Base-by-base conservation (phyloP, 1,140 invertebrate genomes). In the Halictus rubicundus region DNA sequence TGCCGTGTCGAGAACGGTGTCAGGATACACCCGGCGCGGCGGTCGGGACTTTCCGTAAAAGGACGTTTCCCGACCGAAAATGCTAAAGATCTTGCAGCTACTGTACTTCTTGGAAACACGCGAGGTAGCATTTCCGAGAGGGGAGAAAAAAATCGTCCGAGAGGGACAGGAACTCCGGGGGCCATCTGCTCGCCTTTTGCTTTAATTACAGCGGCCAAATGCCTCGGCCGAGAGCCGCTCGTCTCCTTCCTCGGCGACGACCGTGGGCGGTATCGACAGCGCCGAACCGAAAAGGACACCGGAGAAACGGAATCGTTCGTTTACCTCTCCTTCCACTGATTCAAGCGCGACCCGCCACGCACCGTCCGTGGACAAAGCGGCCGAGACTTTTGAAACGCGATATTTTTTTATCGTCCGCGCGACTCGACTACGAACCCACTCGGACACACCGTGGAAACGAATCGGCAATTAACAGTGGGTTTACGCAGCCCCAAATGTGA, bases 161-260 rank as follows among this genome's bases (percentile, higher is more conserved):
- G n/a, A 61, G 60, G 60, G 68, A 57, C 39, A 64, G 74, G 69
- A 68, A 59, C 65, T 66, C n/a, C 68, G 23, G 21, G 63, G 64
- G 68, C 80, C 84, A 86, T 85, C 83, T 85, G 83, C 80, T 86
- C 64, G 63, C 66, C 79, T 85, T n/a, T 74, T 75, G 70, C 80
- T 85, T 86, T 86, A 86, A 86, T 86, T 85, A 73, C 76, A 46
- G 52, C 59, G 68, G 59, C 72, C 46, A 52, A 83, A 85, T 65
- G 37, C 39, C 57, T 72, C 27, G 59, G 16, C 60, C 16, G 27
- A 37, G 37, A 81, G 72, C 49, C 57, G 54, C 71, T 77, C 74
- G 73, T 69, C 60, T 63, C 52, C 74, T 61, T 78, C 37, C 57
- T 59, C 54, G 68, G 54, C 78, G 78, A 46, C 72, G 65, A 46